Evolutionary conservation across 2,888 invertebrate species (phyloP), one percentile per base, ranked within the genome.

Genomic region (Oligia latruncula): DNA sequence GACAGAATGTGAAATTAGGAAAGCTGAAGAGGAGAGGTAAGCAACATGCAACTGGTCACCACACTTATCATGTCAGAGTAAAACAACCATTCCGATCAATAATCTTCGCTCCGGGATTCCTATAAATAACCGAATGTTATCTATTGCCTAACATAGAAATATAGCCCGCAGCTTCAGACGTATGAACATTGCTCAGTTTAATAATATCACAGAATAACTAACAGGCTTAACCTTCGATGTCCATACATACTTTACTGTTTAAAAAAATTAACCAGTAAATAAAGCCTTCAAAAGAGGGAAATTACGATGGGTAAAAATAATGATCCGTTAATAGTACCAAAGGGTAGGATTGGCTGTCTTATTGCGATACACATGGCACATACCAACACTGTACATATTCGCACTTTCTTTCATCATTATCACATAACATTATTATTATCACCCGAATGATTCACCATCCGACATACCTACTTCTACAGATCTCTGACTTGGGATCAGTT

Each of bases 351-450:
- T 66, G 82, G 43, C 35, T 75, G 73, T 85, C 11, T 58, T 71
- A 81, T 15, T 74, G 29, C n/a, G 52, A 67, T 20, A 13, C 52
- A 71, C 68, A 49, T 58, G 58, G 80, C 55, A 80, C 40, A 43
- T 58, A 64, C 15, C 67, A 40, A 68, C 86, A 83, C 75, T 75
- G 43, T 64, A 68, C 60, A 73, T 58, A 64, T 62, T 82, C 3
- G 49, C 82, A 83, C 86, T 64, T 58, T 64, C 20, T 64, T 40
- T 40, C 35, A 75, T 29, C 20, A 49, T 8, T 29, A 35, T 58
- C 62, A 78, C 46, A 67, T 1, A 49, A 49, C 35, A 70, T 58
- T 40, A 64, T 29, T 29, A 55, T 43, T 46, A 29, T 74, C 29
- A 52, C 17, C 8, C 17, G 1, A 20, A 46, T 65, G 15, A 58